Evolutionary conservation across 2,113 vertebrate genomes (phyloP).

Genomic region (Gila orcuttii): DNA sequence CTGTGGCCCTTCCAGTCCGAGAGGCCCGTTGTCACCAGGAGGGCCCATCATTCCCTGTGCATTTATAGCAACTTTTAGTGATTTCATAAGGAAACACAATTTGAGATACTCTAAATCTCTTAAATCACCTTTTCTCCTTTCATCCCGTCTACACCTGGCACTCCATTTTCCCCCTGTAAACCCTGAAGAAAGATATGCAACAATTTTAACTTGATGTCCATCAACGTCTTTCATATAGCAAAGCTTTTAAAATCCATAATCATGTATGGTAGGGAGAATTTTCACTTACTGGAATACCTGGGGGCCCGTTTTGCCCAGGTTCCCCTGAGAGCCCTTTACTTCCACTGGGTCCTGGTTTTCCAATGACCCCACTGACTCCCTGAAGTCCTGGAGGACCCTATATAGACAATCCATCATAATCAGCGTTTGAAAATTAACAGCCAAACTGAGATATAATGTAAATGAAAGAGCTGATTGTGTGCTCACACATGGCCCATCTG

Average conservation of each 20-base stretch:
- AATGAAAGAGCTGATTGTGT: constrained; percentile 10
- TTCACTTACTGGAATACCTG: constrained; percentile 83
- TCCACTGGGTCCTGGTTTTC: constrained; percentile 80
- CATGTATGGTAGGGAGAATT: not conserved
- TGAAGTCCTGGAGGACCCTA: constrained; percentile 78
- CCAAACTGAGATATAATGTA: not conserved
- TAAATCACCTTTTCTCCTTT: constrained; percentile 82
- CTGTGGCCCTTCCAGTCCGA: constrained; percentile 72
- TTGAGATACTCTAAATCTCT: not conserved
- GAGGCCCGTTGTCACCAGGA: constrained; percentile 66
- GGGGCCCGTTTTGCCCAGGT: constrained; percentile 69
- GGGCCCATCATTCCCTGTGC: constrained; percentile 69
- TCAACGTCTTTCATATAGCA: not conserved
- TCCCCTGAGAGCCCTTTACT: constrained; percentile 72
- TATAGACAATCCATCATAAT: constrained; percentile 15
- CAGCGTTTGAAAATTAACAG: not conserved
- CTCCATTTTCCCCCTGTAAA: constrained; percentile 70
- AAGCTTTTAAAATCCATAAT: constrained; percentile 13
- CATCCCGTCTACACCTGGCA: constrained; percentile 72
- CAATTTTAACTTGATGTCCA: constrained; percentile 5
- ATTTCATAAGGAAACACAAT: not conserved
- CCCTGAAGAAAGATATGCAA: constrained; percentile 70
- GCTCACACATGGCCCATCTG: constrained; percentile 81
- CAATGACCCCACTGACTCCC: constrained; percentile 72
- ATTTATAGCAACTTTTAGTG: constrained; percentile 11